A percentile compares a stretch with the other conserved stretches of the same genome.
Conservation (phyloP, 2,797 vertebrate genomes). For the Prunella strophiata region DNA sequence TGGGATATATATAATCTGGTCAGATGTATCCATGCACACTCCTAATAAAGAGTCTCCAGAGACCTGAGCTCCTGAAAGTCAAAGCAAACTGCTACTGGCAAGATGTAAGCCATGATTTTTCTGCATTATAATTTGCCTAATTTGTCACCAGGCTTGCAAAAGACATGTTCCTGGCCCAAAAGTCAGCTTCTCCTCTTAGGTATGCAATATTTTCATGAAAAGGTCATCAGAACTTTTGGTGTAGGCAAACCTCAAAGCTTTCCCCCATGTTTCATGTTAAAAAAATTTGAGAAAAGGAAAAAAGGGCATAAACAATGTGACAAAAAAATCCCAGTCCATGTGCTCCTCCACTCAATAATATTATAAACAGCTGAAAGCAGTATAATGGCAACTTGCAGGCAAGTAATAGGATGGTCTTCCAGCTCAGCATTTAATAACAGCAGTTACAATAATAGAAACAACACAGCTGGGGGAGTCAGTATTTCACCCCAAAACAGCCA, state of each 20-base stretch:
- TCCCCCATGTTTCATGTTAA: neutral
- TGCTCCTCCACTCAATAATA: neutral
- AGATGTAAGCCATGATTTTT: neutral
- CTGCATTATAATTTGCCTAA: neutral
- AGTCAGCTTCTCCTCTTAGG: neutral
- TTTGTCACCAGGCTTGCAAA: neutral
- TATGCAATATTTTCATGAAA: neutral
- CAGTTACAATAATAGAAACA: conserved; percentile 21
- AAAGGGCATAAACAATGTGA: neutral
- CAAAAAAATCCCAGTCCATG: neutral
- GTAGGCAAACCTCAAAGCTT: neutral
- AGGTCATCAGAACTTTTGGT: neutral
- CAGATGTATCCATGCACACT: neutral
- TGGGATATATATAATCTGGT: neutral
- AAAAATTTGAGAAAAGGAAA: neutral
- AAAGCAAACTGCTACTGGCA: neutral
- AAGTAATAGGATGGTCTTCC: neutral
- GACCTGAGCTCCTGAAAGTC: neutral
- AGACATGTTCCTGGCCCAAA: neutral
- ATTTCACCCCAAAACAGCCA: conserved; percentile 10
- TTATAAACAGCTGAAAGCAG: neutral
- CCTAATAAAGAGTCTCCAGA: neutral
- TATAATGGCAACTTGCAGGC: neutral
- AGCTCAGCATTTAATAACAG: conserved; percentile 34
- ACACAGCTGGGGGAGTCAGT: neutral